Base-by-base conservation (phyloP, 1,140 invertebrate species). In the Delia radicum region DNA sequence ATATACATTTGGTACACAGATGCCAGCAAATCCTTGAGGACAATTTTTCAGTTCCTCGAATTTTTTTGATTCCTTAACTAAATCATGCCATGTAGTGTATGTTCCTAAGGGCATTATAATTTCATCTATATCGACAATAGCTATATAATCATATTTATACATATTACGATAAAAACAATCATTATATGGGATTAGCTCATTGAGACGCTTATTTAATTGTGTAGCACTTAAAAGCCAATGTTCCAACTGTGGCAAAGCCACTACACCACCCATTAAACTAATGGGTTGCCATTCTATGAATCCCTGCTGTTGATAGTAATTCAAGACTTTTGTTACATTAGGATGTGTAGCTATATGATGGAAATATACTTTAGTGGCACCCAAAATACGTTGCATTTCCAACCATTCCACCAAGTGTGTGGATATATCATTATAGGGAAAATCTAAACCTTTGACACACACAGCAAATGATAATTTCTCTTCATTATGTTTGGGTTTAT, bases 321-420 rank as follows among this genome's bases (percentile, higher is more conserved):
- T 72, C 28, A 98, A 85, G 0, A 98, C 94, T 82, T 95, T 95
- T 5, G 91, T 93, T 18, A 97, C 94, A 79, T 96, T 96, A 0
- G 94, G 93, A 86, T 98, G 95, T 2, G 97, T 92, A 80, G 94
- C 93, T 3, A 97, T 89, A 79, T 96, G 91, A 81, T 98, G 98
- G 78, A 98, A 92, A 84, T 95, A 96, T 73, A 98, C 91, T 82
- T 96, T 95, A 78, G 96, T 91, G 0, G 95, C 96, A 2, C 96
- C 96, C 3, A 98, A 87, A 5, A 96, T 87, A 8, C 90, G 89
- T n/a, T 98, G 89, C 28, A 97, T 86, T 85, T 98, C 95, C 72
- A 98, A 93, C 96, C 96, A 98, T 85, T 98, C 96, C 26, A 97
- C 91, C 13, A 98, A 87, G n/a, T 94, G 88, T 0, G 95, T 93